phyloP scores from a whole-genome alignment of 1,140 invertebrate species.

The Parasteatoda tepidariorum region DNA sequence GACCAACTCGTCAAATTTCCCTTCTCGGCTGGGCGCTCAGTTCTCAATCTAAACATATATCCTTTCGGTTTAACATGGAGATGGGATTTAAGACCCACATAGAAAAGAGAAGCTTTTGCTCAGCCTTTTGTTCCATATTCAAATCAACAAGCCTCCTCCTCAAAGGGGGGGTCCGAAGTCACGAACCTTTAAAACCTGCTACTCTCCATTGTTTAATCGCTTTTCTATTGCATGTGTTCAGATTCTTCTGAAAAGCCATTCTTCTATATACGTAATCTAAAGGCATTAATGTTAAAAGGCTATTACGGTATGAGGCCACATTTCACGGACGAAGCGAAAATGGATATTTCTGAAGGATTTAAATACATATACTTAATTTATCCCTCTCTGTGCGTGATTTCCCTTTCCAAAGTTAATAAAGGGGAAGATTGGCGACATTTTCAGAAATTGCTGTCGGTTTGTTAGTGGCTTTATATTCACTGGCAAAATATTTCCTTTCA shows the following conservation, averaged over 20 bases:
- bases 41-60: constrained; percentile 35
- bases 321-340: neutral
- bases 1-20: constrained; percentile 16
- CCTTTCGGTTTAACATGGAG: constrained; percentile 40
- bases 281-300: neutral
- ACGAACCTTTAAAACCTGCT: neutral
- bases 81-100: constrained; percentile 17
- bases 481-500: no score
- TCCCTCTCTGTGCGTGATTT: neutral
- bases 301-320: neutral
- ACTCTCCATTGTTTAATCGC: constrained; percentile 26
- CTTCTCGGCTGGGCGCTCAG: neutral
- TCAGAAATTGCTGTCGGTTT: no score
- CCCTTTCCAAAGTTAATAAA: no score
- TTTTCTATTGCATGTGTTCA: neutral
- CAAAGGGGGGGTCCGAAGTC: constrained; percentile 4
- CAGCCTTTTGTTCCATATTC: constrained; percentile 26
- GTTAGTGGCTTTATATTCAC: no score
- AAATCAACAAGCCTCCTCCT: neutral
- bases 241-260: neutral
- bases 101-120: neutral
- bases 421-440: no score
- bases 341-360: neutral
- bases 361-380: neutral
- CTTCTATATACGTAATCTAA: neutral